A percentile compares a stretch with the other conserved stretches of the same genome.
These are phyloP conservation scores for Drosophila micromelanica DNA, from an alignment of 1,140 invertebrate species.

Conservation along the genomic window DNA sequence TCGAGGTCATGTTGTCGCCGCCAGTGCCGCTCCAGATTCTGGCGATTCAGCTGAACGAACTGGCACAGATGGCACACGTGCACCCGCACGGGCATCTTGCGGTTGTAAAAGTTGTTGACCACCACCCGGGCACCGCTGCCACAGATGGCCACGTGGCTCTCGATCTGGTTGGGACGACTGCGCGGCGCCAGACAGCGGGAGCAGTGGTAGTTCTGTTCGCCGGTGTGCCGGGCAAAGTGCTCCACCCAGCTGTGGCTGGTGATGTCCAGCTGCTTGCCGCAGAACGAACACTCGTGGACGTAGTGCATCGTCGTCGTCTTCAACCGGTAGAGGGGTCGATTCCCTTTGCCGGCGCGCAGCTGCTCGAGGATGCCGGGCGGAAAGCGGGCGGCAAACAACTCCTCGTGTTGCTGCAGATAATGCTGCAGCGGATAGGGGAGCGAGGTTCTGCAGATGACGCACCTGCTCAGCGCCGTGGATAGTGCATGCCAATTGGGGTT, in stretches of 20 bases:
- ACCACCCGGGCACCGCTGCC: slow-evolving; percentile 1
- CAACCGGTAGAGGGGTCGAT: slow-evolving; percentile 19
- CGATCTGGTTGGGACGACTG: neutral
- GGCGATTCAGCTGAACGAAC: too few species aligned
- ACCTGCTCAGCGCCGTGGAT: slow-evolving; percentile 30
- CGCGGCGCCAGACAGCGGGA: slow-evolving; percentile 82
- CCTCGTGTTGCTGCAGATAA: slow-evolving; percentile 86
- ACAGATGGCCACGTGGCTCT: slow-evolving; percentile 32
- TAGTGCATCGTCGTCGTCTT: neutral
- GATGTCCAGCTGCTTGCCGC: slow-evolving; percentile 27
- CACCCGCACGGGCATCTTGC: slow-evolving; percentile 24
- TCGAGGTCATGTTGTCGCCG: too few species aligned
- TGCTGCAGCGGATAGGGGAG: slow-evolving; percentile 84
- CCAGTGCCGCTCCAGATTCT: too few species aligned
- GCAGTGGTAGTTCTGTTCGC: slow-evolving; percentile 87
- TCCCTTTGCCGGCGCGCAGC: slow-evolving; percentile 32
- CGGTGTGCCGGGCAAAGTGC: slow-evolving; percentile 88
- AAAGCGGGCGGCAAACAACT: slow-evolving; percentile 86
- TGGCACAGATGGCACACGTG: too few species aligned
- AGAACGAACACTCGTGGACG: slow-evolving; percentile 62
- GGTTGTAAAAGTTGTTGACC: neutral
- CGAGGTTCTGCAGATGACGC: slow-evolving; percentile 84
- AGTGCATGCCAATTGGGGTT: slow-evolving; percentile 53
- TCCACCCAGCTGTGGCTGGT: slow-evolving; percentile 72
- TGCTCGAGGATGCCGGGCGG: slow-evolving; percentile 57